Conservation (phyloP, 2,888 invertebrate genomes). For the Globia sparganii region DNA sequence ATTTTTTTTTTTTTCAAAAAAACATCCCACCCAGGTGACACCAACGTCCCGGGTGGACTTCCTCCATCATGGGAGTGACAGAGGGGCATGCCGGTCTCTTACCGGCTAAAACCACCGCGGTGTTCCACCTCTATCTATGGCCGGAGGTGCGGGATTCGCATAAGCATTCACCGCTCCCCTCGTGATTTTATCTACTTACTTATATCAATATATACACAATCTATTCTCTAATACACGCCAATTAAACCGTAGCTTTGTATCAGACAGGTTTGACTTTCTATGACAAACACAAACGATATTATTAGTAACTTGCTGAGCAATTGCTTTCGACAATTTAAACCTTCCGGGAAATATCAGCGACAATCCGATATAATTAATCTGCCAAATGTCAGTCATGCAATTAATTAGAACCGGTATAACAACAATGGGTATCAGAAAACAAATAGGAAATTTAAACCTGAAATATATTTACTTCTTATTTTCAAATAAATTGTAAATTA, state of each 20-base stretch:
- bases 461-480: slow-evolving; percentile 9
- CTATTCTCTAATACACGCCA: neutral
- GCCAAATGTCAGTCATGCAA: slow-evolving; percentile 46
- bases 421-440: slow-evolving; percentile 24
- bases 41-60: no score
- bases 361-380: slow-evolving; percentile 48
- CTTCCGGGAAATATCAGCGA: slow-evolving; percentile 20
- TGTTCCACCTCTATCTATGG: no score
- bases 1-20: no score
- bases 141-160: no score
- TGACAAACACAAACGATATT: neutral
- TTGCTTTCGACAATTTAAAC: neutral
- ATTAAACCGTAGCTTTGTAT: neutral
- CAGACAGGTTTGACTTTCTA: neutral
- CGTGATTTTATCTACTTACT: neutral
- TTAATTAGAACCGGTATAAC: slow-evolving; percentile 40
- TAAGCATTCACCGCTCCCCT: no score
- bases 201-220: neutral
- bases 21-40: no score
- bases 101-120: no score
- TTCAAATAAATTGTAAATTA: slow-evolving; percentile 40
- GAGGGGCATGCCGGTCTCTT: no score
- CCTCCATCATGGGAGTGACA: no score
- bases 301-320: neutral
- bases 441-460: slow-evolving; percentile 19